Conservation (phyloP, 2,888 invertebrate species). For the Erebia epiphron region DNA sequence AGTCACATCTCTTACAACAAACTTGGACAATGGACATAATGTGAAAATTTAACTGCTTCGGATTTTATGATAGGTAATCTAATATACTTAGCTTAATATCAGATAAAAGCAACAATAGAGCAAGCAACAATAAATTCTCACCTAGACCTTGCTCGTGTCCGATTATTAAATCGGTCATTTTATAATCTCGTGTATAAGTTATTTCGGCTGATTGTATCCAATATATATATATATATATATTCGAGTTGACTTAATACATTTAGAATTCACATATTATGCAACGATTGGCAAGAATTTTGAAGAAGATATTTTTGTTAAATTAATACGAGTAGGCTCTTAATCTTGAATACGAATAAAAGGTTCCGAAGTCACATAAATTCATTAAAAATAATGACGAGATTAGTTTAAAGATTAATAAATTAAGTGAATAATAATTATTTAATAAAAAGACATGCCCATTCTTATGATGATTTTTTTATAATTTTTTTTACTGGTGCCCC, state of each 20-base stretch:
- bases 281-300: conserved; percentile 40
- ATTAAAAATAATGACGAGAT: background rate
- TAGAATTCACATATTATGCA: background rate
- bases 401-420: conserved; percentile 1
- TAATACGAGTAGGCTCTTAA: too few relatives aligned
- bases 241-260: too few relatives aligned
- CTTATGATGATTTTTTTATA: background rate
- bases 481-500: conserved; percentile 27
- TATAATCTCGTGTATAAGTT: background rate
- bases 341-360: too few relatives aligned
- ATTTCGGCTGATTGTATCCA: too few relatives aligned
- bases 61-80: too few relatives aligned
- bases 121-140: too few relatives aligned
- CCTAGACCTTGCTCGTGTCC: too few relatives aligned
- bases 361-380: background rate
- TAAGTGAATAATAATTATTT: background rate
- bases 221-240: too few relatives aligned
- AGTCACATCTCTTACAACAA: conserved; percentile 33
- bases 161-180: background rate
- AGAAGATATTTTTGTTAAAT: too few relatives aligned
- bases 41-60: background rate
- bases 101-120: too few relatives aligned
- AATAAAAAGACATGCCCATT: conserved; percentile 5
- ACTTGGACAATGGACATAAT: too few relatives aligned
- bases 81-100: too few relatives aligned